Evolutionary conservation across 2,113 vertebrate species (phyloP).

Genomic region (Phrynosoma platyrhinos): DNA sequence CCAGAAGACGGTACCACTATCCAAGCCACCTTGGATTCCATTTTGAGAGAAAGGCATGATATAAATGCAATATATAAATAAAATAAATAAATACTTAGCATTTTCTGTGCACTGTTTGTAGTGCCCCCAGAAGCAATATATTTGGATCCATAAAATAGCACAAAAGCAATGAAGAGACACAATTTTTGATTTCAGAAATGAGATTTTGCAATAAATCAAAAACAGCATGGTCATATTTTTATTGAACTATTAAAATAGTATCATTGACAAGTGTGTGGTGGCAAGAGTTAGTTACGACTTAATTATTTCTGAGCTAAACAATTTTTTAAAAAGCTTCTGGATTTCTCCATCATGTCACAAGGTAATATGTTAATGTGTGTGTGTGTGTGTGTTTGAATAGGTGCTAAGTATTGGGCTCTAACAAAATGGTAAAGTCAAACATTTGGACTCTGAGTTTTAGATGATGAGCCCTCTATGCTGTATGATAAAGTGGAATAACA

Average conservation of each 20-base stretch:
- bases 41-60: no score
- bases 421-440: no score
- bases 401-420: no score
- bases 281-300: conserved; percentile 28
- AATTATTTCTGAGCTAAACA: conserved; percentile 17
- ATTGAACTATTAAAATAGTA: conserved; percentile 9
- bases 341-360: conserved; percentile 47
- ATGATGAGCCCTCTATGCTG: no score
- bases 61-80: no score
- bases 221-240: background rate
- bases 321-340: conserved; percentile 3
- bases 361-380: conserved; percentile 33
- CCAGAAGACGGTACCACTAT: background rate
- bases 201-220: conserved; percentile 38
- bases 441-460: no score
- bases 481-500: no score
- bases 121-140: conserved; percentile 5
- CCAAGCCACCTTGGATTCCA: background rate
- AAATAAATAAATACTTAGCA: background rate
- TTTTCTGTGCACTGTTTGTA: conserved; percentile 27
- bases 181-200: conserved; percentile 6
- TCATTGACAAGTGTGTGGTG: background rate
- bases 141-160: conserved; percentile 23
- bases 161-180: conserved; percentile 45
- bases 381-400: background rate